Base-by-base conservation (phyloP, 1,140 invertebrate species). In the Saxidomus purpurata region DNA sequence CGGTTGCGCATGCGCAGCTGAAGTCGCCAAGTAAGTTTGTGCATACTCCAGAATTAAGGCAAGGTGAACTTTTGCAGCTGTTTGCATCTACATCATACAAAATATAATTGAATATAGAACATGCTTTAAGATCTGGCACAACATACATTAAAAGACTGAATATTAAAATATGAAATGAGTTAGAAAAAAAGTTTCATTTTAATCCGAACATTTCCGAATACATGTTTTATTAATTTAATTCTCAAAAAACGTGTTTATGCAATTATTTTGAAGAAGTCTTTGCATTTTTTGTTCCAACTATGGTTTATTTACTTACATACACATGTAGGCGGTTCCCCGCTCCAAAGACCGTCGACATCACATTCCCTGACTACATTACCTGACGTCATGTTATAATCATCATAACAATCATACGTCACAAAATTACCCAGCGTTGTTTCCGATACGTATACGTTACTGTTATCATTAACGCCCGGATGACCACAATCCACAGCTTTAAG, bases 21-120 rank as follows among this genome's bases (percentile, higher is more conserved):
- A 47, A 80, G 77, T 59, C 49, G 0, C 34, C 77, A 22, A 80
- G 34, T 8, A 55, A 22, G 34, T 80, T 80, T 17, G 49, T 59
- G 22, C 77, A 80, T 6, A 9, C 3, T 52, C 43, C 77, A 31
- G 55, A 17, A 55, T 80, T 80, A 11, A 15, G 17, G 34, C 77
- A 80, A 31, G 77, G 77, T 11, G 17, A 19, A 59, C 77, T 80
- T 34, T 59, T 80, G 22, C 77, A 80, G 22, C 36, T 47, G 6
- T 25, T 9, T 8, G 59, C 59, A 63, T 63, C 59, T 63, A 28
- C 17, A 22, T 4, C 52, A 59, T 59, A 22, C 52, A n/a, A 11
- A 59, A 22, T 49, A 49, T 49, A 49, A 17, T 49, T 49, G 17
- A 17, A 17, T 49, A 49, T 67, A 67, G n/a, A 28, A 67, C 9